Base-by-base conservation (phyloP, 2,113 vertebrate genomes). In the Dromaius novaehollandiae region DNA sequence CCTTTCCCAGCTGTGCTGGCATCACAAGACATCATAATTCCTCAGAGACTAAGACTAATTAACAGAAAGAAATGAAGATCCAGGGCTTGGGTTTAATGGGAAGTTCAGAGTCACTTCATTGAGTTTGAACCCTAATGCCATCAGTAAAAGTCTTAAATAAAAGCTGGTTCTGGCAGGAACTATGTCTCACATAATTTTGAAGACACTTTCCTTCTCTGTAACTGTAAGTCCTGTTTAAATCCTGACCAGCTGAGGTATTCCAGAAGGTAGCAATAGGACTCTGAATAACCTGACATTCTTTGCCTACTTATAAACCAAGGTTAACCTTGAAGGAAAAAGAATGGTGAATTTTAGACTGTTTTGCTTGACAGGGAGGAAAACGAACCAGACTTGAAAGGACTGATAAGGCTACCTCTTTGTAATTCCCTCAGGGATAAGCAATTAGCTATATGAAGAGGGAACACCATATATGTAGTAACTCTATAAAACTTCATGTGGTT, bases 11-110 rank as follows among this genome's bases (percentile, higher is more conserved):
- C 82, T 88, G 75, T 88, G 70, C 89, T 93, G 89, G 95, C 96
- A 96, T 96, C 93, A 91, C 53, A 96, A 95, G 94, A 80, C 93
- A 96, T 93, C 70, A 70, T 89, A 96, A 97, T 80, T 95, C 95
- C 94, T 91, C 60, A 88, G 94, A 96, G 94, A 93, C 65, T 89
- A 73, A 95, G 93, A 93, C 91, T 96, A 96, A 97, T 97, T 97
- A 97, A 91, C 82, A 88, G 82, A 93, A 97, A 85, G 70, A 96
- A 94, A 94, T 82, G 95, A 96, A 93, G 95, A 96, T 87, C 91
- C 84, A 91, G 53, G 87, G 89, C 78, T 89, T 8, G 28, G 42
- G 89, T 97, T 94, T 95, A 95, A 93, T 88, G 87, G 48, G 90
- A 96, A 96, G 93, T 96, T 97, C 94, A 93, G 89, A 96, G 94